Evolutionary conservation across 2,113 vertebrate genomes (phyloP).

Genomic region (Cynoglossus semilaevis): DNA sequence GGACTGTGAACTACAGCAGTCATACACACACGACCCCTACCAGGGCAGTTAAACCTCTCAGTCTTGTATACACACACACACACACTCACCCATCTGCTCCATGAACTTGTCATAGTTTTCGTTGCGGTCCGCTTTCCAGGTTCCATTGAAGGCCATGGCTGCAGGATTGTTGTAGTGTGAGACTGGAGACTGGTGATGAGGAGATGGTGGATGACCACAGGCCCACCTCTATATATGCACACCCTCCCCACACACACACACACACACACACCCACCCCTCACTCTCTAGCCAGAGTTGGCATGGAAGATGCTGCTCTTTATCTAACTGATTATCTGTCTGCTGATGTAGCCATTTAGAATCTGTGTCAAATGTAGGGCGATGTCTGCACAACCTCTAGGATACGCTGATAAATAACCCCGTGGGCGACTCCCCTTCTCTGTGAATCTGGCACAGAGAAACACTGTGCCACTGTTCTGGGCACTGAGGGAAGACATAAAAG

Average conservation of each 20-base stretch:
- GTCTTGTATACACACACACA: background rate
- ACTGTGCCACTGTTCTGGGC: conserved; percentile 59
- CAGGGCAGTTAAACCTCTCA: no score
- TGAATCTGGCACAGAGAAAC: conserved; percentile 41
- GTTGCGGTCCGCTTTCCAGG: conserved; percentile 83
- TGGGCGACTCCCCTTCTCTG: conserved; percentile 30
- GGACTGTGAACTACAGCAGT: background rate
- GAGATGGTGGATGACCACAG: conserved; percentile 10
- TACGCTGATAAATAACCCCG: conserved; percentile 51
- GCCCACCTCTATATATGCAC: conserved; percentile 51
- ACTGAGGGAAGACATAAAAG: conserved; percentile 4
- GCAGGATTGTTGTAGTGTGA: conserved; percentile 7
- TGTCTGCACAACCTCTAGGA: conserved; percentile 43
- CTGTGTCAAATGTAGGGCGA: conserved; percentile 56
- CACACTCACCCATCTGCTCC: conserved; percentile 86
- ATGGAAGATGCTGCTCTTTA: conserved; percentile 77
- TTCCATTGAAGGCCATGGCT: conserved; percentile 84
- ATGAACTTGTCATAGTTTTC: conserved; percentile 92
- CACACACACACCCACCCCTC: background rate
- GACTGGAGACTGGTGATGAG: conserved; percentile 13
- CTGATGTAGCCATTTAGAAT: conserved; percentile 85
- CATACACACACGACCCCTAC: background rate
- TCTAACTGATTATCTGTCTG: conserved; percentile 75
- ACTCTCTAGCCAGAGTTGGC: conserved; percentile 12
- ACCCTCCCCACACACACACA: background rate